Evolutionary conservation across 2,888 invertebrate species (phyloP).

Genomic region (Colletes collaris): DNA sequence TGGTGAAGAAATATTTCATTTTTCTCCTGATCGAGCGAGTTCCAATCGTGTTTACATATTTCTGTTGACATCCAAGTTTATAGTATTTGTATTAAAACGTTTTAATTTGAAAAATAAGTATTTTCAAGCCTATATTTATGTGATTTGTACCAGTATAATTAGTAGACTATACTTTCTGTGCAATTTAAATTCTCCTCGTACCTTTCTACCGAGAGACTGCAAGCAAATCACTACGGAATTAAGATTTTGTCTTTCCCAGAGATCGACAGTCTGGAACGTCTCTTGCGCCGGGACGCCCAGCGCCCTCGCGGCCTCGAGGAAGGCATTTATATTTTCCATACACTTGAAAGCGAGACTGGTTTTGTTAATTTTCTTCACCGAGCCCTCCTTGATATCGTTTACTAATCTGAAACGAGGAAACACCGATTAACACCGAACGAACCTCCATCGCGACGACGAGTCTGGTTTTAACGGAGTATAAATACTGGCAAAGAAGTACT

Average conservation of each 20-base stretch:
- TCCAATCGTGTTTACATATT: too few species aligned
- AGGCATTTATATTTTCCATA: slow-evolving; percentile 99
- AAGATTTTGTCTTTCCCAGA: slow-evolving; percentile 98
- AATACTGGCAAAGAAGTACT: slow-evolving; percentile 93
- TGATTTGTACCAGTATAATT: too few species aligned
- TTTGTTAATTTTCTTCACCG: slow-evolving; percentile 95
- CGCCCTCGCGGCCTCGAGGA: slow-evolving; percentile 91
- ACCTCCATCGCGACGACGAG: too few species aligned
- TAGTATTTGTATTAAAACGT: too few species aligned
- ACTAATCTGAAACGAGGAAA: slow-evolving; percentile 86
- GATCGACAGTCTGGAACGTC: slow-evolving; percentile 98
- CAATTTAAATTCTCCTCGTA: slow-evolving; percentile 76
- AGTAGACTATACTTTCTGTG: neutral
- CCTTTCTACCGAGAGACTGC: slow-evolving; percentile 97
- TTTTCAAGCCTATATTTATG: neutral
- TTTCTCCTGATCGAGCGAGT: too few species aligned
- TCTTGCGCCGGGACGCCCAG: slow-evolving; percentile 97
- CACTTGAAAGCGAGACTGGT: slow-evolving; percentile 97
- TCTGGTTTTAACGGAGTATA: slow-evolving; percentile 12
- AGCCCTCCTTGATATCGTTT: slow-evolving; percentile 93
- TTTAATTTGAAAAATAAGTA: too few species aligned
- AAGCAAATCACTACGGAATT: slow-evolving; percentile 98
- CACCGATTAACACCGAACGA: neutral
- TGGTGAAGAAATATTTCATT: too few species aligned
- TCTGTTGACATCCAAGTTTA: too few species aligned